These are phyloP conservation scores for Tipula vernalis DNA, from an alignment of 2,888 invertebrate species.

Conservation along the genomic window DNA sequence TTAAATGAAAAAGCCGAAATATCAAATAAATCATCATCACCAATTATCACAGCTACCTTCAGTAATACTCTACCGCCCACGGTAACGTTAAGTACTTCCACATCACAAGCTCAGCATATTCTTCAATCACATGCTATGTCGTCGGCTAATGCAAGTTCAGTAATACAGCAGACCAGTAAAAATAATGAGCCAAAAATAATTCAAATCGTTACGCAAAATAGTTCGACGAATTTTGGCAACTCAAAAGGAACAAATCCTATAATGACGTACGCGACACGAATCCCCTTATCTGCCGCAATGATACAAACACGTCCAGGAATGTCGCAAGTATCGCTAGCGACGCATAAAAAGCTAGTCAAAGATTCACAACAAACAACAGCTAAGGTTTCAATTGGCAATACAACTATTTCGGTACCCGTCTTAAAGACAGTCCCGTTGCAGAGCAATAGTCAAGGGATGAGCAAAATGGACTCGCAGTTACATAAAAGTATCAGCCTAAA, in stretches of 20 bases:
- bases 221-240: background rate
- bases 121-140: background rate
- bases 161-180: background rate
- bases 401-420: slow-evolving; percentile 35
- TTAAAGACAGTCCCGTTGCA: slow-evolving; percentile 23
- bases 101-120: background rate
- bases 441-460: background rate
- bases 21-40: slow-evolving; percentile 18
- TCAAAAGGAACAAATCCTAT: background rate
- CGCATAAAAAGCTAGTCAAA: slow-evolving; percentile 38
- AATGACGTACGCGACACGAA: slow-evolving; percentile 11
- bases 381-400: slow-evolving; percentile 34
- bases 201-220: slow-evolving; percentile 4
- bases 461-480: background rate
- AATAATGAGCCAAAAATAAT: background rate
- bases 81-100: background rate
- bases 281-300: slow-evolving; percentile 17
- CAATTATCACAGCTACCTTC: background rate
- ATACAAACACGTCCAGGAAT: slow-evolving; percentile 15
- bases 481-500: slow-evolving; percentile 25
- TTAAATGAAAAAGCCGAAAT: slow-evolving; percentile 25
- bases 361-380: slow-evolving; percentile 47
- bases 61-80: background rate
- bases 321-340: slow-evolving; percentile 30
- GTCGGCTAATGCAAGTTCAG: background rate